phyloP scores from a whole-genome alignment of 2,888 invertebrate genomes.

The Acronicta leporina region DNA sequence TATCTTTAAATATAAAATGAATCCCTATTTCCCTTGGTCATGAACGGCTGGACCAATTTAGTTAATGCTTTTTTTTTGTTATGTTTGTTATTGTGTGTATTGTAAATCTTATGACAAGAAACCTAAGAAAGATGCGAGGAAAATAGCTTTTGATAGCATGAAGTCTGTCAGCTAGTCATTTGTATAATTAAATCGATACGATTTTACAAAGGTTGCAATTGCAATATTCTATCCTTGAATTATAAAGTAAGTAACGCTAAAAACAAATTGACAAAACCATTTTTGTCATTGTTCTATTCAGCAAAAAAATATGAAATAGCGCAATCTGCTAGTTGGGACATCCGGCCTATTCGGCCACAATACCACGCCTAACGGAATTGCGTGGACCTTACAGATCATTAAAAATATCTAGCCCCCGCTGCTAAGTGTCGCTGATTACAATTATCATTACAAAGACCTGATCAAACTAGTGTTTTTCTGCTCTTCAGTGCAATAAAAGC shows the following conservation, averaged over 20 bases:
- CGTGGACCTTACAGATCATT: slow-evolving; percentile 10
- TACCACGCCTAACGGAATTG: slow-evolving; percentile 8
- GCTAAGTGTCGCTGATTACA: slow-evolving; percentile 9
- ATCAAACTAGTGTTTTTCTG: slow-evolving; percentile 9
- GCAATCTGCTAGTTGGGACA: slow-evolving; percentile 40
- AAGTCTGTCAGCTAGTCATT: too few relatives aligned
- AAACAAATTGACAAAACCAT: slow-evolving; percentile 1
- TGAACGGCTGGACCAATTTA: too few relatives aligned
- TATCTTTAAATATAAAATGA: too few relatives aligned
- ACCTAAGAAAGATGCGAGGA: too few relatives aligned
- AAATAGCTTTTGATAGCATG: too few relatives aligned
- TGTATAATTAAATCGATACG: not conserved
- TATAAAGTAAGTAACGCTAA: slow-evolving; percentile 1
- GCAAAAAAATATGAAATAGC: slow-evolving; percentile 16
- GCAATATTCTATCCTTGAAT: slow-evolving; percentile 3
- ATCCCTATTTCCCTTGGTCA: too few relatives aligned
- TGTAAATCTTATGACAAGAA: too few relatives aligned
- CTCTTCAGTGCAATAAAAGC: slow-evolving; percentile 27
- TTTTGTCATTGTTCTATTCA: slow-evolving; percentile 8
- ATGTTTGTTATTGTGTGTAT: too few relatives aligned
- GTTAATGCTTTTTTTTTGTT: too few relatives aligned
- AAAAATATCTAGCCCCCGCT: slow-evolving; percentile 27
- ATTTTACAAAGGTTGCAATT: not conserved
- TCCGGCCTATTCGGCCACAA: slow-evolving; percentile 18
- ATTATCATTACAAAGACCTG: slow-evolving; percentile 14